These are phyloP conservation scores for Ecliptopera silaceata DNA, from an alignment of 2,888 invertebrate genomes.

Conservation along the genomic window DNA sequence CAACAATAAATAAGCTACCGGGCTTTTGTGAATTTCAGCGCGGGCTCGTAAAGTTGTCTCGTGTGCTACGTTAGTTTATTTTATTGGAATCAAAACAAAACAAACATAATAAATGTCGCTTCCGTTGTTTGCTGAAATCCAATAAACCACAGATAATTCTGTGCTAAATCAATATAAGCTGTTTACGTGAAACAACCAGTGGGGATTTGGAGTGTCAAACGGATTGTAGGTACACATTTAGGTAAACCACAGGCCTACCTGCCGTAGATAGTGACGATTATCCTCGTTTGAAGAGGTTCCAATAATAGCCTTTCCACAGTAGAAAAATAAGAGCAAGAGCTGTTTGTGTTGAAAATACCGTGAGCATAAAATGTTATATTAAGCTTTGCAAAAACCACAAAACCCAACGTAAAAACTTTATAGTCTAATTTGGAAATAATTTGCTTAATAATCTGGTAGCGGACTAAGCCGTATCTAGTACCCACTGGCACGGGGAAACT, in stretches of 20 bases:
- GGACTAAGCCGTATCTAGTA: not conserved
- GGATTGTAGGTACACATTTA: not conserved
- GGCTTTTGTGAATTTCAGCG: conserved; percentile 15
- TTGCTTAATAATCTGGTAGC: no score
- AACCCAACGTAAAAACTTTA: no score
- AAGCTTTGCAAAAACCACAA: no score
- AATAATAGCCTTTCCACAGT: conserved; percentile 11
- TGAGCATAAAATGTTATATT: not conserved
- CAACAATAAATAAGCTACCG: conserved; percentile 13
- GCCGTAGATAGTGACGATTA: conserved; percentile 20
- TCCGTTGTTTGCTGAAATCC: conserved; percentile 18
- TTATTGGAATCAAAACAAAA: conserved; percentile 17
- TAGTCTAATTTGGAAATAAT: no score
- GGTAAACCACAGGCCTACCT: not conserved
- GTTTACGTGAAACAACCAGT: conserved; percentile 30
- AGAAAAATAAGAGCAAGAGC: not conserved
- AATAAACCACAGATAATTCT: conserved; percentile 21
- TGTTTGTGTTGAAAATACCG: not conserved
- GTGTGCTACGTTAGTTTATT: not conserved
- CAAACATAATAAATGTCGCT: conserved; percentile 14
- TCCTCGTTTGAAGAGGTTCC: conserved; percentile 21
- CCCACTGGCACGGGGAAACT: not conserved
- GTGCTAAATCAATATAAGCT: conserved; percentile 24
- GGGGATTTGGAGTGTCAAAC: conserved; percentile 12
- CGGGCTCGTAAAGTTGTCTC: conserved; percentile 10